phyloP scores from a whole-genome alignment of 2,113 vertebrate species.

The Pteropus alecto region DNA sequence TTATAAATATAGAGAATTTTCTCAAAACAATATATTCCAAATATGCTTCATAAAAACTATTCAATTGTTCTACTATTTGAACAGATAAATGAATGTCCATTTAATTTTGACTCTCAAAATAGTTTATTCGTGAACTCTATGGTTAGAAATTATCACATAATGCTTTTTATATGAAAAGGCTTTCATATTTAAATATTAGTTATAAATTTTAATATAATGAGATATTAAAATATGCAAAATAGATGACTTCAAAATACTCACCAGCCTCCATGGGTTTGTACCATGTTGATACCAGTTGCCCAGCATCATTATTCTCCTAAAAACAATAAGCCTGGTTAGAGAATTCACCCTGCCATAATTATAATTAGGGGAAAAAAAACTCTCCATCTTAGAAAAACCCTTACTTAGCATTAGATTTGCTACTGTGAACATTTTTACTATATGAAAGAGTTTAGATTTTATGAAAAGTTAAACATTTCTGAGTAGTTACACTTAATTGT shows the following conservation, averaged over 20 bases:
- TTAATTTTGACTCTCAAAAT: constrained; percentile 29
- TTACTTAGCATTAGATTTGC: neutral
- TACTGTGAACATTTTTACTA: neutral
- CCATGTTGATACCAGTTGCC: neutral
- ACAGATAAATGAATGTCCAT: neutral
- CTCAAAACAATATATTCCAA: constrained; percentile 26
- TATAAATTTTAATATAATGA: neutral
- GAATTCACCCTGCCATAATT: neutral
- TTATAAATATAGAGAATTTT: neutral
- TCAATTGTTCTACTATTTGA: neutral
- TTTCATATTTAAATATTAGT: neutral
- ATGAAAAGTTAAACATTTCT: neutral
- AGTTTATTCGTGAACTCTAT: neutral
- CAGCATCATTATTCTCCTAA: neutral
- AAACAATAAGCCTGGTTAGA: neutral
- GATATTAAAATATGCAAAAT: constrained; percentile 30
- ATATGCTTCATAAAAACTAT: constrained; percentile 7
- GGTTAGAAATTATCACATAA: constrained; percentile 4
- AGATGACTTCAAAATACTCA: neutral
- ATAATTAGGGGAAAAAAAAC: neutral
- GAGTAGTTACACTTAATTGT: neutral
- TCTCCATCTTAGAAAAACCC: neutral
- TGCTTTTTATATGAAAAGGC: neutral
- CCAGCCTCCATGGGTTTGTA: neutral
- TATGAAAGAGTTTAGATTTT: neutral